These are phyloP conservation scores for Lasioglossum marginatum DNA, from an alignment of 2,888 invertebrate genomes.

Conservation along the genomic window DNA sequence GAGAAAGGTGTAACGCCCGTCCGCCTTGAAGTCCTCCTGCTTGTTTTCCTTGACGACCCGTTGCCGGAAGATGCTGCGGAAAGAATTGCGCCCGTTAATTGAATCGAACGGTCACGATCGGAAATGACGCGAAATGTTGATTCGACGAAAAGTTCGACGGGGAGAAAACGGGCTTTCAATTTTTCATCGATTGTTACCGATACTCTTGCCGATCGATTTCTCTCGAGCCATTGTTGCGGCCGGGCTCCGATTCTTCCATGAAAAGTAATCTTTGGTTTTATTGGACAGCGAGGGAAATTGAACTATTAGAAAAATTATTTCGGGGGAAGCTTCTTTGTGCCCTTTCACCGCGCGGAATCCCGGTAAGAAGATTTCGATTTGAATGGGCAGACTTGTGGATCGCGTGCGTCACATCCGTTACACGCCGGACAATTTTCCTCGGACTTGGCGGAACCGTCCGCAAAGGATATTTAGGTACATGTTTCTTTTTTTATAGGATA, in stretches of 20 bases:
- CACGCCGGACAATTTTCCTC: neutral
- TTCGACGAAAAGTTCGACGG: neutral
- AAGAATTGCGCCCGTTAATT: slow-evolving; percentile 43
- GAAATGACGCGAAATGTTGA: neutral
- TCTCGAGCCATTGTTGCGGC: neutral
- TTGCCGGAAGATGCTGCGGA: slow-evolving; percentile 89
- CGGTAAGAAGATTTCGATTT: neutral
- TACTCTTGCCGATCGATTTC: neutral
- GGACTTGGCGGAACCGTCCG: neutral
- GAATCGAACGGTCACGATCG: slow-evolving; percentile 4
- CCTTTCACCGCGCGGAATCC: neutral
- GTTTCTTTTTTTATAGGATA: neutral
- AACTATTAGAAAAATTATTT: slow-evolving; percentile 1
- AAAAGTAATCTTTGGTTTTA: neutral
- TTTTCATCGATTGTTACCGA: neutral
- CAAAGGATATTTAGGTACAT: neutral
- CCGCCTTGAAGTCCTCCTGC: slow-evolving; percentile 90
- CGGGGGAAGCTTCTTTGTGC: neutral
- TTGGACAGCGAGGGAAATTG: neutral
- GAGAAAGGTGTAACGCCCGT: slow-evolving; percentile 94
- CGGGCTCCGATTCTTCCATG: neutral
- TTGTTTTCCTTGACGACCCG: slow-evolving; percentile 90
- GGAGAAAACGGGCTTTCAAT: neutral
- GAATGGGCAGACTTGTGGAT: neutral
- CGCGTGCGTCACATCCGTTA: neutral